Percentiles rank a stretch among this genome's conserved stretches.
These are phyloP conservation scores for Hipposideros larvatus DNA, from an alignment of 2,797 vertebrate species.

Conservation along the genomic window DNA sequence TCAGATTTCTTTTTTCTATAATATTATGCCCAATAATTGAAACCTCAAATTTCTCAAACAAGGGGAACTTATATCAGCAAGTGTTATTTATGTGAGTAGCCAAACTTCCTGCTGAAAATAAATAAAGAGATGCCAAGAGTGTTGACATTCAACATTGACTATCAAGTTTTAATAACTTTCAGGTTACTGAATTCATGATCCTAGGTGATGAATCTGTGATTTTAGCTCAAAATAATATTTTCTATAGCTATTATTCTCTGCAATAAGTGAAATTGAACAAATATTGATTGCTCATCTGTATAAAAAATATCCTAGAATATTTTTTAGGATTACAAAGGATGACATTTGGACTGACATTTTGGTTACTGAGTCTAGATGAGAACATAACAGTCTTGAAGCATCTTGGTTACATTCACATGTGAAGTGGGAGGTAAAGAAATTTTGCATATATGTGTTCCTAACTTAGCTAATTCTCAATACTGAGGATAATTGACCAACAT, in stretches of 20 bases:
- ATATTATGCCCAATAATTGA: neutral
- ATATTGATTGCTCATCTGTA: neutral
- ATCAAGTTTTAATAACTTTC: neutral
- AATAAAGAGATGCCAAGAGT: neutral
- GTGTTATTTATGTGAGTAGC: neutral
- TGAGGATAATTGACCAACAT: conserved; percentile 4
- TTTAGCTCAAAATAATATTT: neutral
- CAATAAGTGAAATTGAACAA: neutral
- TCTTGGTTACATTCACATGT: neutral
- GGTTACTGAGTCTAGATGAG: neutral
- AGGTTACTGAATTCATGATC: neutral
- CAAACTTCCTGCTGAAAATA: conserved; percentile 1
- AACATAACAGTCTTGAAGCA: neutral
- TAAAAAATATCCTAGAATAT: neutral
- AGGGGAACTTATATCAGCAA: neutral
- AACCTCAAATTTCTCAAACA: conserved; percentile 6
- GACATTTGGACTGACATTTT: conserved; percentile 17
- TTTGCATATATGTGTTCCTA: neutral
- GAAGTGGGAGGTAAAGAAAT: neutral
- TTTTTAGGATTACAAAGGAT: neutral
- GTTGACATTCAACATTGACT: neutral
- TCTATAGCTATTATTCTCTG: neutral
- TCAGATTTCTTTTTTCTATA: conserved; percentile 9
- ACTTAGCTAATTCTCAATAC: neutral
- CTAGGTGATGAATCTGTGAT: neutral